Conservation (phyloP, 2,888 invertebrate genomes). For the Eupeodes latifasciatus region DNA sequence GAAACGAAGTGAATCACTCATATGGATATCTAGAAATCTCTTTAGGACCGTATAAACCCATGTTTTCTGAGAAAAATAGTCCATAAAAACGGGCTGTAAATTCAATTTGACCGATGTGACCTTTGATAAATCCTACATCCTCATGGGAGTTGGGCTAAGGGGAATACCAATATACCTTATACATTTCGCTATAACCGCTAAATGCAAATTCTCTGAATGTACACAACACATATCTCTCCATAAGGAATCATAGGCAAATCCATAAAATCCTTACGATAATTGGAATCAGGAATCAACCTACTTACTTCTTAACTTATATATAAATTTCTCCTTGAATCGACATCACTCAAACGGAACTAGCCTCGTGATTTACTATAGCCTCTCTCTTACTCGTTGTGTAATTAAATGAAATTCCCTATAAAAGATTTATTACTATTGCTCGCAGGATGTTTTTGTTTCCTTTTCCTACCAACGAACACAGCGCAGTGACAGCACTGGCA, state of each 20-base stretch:
- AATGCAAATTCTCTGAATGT: slow-evolving; percentile 66
- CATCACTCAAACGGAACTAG: slow-evolving; percentile 63
- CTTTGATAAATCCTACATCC: slow-evolving; percentile 42
- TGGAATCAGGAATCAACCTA: slow-evolving; percentile 36
- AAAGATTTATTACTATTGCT: slow-evolving; percentile 56
- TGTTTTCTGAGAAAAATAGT: slow-evolving; percentile 52
- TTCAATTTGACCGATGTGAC: slow-evolving; percentile 73
- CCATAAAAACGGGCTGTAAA: slow-evolving; percentile 68
- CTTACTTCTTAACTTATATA: slow-evolving; percentile 39
- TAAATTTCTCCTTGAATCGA: background rate
- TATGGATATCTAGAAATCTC: slow-evolving; percentile 49
- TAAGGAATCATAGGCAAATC: slow-evolving; percentile 31
- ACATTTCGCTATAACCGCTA: slow-evolving; percentile 71
- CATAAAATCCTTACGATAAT: slow-evolving; percentile 69
- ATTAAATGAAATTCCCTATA: slow-evolving; percentile 73
- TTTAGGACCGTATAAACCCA: slow-evolving; percentile 59
- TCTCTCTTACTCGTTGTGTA: slow-evolving; percentile 37
- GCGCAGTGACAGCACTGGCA: too few relatives aligned
- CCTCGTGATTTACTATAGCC: slow-evolving; percentile 58
- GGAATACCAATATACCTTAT: slow-evolving; percentile 3
- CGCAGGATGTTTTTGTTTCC: slow-evolving; percentile 40
- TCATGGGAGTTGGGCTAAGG: background rate
- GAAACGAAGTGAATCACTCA: background rate
- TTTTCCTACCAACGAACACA: background rate
- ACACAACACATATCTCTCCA: slow-evolving; percentile 8